Conservation (phyloP, 2,113 vertebrate genomes). For the Microtus montanus region DNA sequence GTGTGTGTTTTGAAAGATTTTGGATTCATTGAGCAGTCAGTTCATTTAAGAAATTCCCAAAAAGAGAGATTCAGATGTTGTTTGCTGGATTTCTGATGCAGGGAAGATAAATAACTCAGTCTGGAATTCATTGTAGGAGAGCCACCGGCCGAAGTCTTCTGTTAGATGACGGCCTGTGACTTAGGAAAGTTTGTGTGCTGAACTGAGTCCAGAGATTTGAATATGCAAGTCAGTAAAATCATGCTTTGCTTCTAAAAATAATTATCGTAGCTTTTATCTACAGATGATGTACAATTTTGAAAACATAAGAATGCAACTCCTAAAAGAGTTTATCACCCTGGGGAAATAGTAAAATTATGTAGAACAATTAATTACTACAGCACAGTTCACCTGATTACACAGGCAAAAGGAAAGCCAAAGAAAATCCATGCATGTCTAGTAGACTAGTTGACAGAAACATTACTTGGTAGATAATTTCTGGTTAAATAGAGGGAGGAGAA, state of each 20-base stretch:
- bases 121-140: constrained; percentile 16
- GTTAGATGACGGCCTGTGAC: background rate
- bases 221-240: constrained; percentile 20
- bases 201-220: constrained; percentile 45
- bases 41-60: constrained; percentile 22
- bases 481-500: background rate
- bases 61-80: constrained; percentile 1
- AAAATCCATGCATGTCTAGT: background rate
- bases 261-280: constrained; percentile 41
- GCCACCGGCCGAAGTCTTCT: background rate
- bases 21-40: background rate
- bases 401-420: background rate
- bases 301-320: background rate
- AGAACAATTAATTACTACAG: background rate
- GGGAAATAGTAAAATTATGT: constrained; percentile 9
- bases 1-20: constrained; percentile 41
- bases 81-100: constrained; percentile 8
- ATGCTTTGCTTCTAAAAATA: constrained; percentile 52
- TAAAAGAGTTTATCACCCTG: constrained; percentile 13
- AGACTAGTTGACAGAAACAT: constrained; percentile 14
- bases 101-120: constrained; percentile 16
- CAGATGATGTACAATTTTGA: background rate
- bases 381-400: background rate
- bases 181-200: background rate
- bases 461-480: background rate